Evolutionary conservation across 2,113 vertebrate species (phyloP).

Genomic region (Hippocampus comes): DNA sequence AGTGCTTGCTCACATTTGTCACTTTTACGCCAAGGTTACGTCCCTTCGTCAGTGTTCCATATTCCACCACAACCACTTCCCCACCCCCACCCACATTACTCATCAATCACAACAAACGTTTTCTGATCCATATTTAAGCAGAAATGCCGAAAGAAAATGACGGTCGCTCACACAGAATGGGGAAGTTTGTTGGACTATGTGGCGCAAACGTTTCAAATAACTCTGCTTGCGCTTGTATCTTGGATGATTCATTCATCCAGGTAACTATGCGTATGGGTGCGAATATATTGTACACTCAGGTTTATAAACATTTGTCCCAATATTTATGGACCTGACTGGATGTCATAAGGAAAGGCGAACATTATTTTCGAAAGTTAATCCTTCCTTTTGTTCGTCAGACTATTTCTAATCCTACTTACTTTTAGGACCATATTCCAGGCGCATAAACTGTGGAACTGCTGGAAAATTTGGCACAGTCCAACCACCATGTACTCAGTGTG

Average conservation of each 20-base stretch:
- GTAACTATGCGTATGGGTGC: too few relatives aligned
- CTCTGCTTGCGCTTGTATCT: too few relatives aligned
- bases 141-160: too few relatives aligned
- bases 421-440: neutral
- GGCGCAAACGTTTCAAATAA: neutral
- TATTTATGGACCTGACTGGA: neutral
- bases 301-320: too few relatives aligned
- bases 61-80: neutral
- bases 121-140: neutral
- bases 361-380: neutral
- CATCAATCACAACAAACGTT: neutral
- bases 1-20: neutral
- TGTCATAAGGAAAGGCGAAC: neutral
- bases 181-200: slow-evolving; percentile 12
- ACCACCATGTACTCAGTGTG: neutral
- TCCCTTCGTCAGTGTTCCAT: neutral
- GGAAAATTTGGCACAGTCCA: neutral
- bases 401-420: neutral
- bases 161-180: slow-evolving; percentile 1
- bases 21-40: neutral
- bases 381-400: neutral
- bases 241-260: too few relatives aligned
- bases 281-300: too few relatives aligned
- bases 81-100: neutral
- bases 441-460: neutral